These are phyloP conservation scores for Chlorops oryzae DNA, from an alignment of 1,140 invertebrate species.

Conservation along the genomic window DNA sequence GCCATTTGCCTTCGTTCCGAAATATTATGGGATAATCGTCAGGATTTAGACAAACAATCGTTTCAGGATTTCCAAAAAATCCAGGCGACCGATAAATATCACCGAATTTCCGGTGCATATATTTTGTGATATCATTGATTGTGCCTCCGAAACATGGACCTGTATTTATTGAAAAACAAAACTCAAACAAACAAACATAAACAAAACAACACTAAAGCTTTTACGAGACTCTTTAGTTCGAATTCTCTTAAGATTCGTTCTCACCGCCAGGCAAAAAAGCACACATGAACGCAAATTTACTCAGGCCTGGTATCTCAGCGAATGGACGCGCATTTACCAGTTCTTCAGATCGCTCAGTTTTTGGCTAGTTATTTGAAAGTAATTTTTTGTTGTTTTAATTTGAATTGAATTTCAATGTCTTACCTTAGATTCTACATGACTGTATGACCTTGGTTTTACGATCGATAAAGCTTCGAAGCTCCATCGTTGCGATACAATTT, in stretches of 20 bases:
- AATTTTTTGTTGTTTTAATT: too few relatives aligned
- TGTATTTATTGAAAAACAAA: constrained; percentile 8
- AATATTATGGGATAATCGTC: constrained; percentile 32
- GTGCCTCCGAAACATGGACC: constrained; percentile 27
- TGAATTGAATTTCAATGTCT: too few relatives aligned
- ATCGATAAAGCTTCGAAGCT: too few relatives aligned
- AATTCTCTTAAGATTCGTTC: neutral
- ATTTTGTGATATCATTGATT: constrained; percentile 27
- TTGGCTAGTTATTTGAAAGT: too few relatives aligned
- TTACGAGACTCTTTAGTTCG: neutral
- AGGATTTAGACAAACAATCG: constrained; percentile 34
- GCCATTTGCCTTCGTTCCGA: constrained; percentile 37
- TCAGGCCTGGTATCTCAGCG: constrained; percentile 29
- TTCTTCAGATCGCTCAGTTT: neutral
- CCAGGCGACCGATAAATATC: constrained; percentile 29
- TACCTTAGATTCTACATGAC: too few relatives aligned
- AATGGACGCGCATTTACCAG: constrained; percentile 24
- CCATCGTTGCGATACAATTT: too few relatives aligned
- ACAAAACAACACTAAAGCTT: neutral
- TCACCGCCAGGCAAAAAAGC: constrained; percentile 37
- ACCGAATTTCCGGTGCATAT: constrained; percentile 27
- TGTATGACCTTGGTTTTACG: too few relatives aligned
- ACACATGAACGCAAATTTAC: constrained; percentile 24
- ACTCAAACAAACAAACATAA: neutral
- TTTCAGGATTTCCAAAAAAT: constrained; percentile 25